phyloP scores from a whole-genome alignment of 2,797 vertebrate genomes.

The Cossypha heuglini region DNA sequence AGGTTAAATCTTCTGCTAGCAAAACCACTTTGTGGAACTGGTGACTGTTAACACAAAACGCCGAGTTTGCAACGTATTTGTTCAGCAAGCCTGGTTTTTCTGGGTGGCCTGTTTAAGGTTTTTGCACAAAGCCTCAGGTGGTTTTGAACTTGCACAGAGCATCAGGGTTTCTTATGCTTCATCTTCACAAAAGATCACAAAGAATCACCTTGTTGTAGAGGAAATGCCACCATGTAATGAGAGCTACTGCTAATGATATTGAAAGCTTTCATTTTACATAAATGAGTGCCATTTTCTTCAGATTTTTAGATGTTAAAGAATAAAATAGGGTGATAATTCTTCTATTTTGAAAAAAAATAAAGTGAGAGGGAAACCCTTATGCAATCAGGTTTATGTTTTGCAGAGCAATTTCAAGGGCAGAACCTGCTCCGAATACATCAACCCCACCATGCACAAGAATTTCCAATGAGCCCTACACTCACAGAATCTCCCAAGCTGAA shows the following conservation, averaged over 20 bases:
- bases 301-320: neutral
- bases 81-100: constrained; percentile 27
- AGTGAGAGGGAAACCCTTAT: neutral
- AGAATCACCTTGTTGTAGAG: neutral
- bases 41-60: constrained; percentile 9
- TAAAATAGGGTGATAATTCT: neutral
- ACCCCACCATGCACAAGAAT: neutral
- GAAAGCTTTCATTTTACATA: neutral
- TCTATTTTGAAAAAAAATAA: neutral
- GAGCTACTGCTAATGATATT: neutral
- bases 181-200: neutral
- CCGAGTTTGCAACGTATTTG: constrained; percentile 23
- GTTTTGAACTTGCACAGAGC: neutral
- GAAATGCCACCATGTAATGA: neutral
- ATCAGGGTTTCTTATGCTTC: neutral
- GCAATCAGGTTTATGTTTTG: neutral
- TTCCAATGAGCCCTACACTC: neutral
- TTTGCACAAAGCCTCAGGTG: neutral
- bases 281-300: neutral
- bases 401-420: neutral
- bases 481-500: neutral
- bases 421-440: neutral
- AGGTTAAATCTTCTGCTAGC: neutral
- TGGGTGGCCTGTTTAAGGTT: constrained; percentile 26
- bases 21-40: constrained; percentile 54